phyloP scores from a whole-genome alignment of 1,140 invertebrate species.

The Holcopasites calliopsidis region DNA sequence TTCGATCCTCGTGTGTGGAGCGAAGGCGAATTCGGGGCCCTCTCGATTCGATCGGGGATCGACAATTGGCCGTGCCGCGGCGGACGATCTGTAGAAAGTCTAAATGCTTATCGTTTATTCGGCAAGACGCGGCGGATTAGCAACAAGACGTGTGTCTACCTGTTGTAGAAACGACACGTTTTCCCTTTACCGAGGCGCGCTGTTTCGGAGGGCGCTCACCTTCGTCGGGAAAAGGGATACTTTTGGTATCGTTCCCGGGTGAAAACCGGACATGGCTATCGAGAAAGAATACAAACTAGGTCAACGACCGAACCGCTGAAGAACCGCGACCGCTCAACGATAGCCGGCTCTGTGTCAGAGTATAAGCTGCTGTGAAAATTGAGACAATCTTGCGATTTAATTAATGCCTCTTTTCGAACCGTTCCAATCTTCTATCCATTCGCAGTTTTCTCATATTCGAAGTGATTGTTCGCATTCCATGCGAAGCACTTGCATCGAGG shows the following conservation, averaged over 20 bases:
- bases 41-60: not conserved
- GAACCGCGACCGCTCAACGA: slow-evolving; percentile 33
- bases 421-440: too few species aligned
- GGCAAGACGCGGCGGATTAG: too few species aligned
- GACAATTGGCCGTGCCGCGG: not conserved
- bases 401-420: too few species aligned
- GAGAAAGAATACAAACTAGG: slow-evolving; percentile 44
- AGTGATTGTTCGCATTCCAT: too few species aligned
- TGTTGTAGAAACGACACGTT: not conserved
- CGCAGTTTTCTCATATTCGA: too few species aligned
- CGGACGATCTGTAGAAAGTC: too few species aligned
- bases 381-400: not conserved
- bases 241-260: slow-evolving; percentile 43
- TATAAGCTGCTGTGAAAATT: slow-evolving; percentile 13
- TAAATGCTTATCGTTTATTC: not conserved
- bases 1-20: too few species aligned
- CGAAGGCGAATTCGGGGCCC: slow-evolving; percentile 3
- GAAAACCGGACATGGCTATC: slow-evolving; percentile 47
- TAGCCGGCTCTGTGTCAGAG: slow-evolving; percentile 9
- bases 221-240: slow-evolving; percentile 32
- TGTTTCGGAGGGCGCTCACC: not conserved
- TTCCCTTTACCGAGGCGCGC: not conserved
- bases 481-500: too few species aligned
- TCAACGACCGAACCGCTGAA: slow-evolving; percentile 36
- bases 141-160: not conserved